Evolutionary conservation across 2,888 invertebrate species (phyloP), one percentile per base, ranked within the genome.

Genomic region (Melanostoma scalare): DNA sequence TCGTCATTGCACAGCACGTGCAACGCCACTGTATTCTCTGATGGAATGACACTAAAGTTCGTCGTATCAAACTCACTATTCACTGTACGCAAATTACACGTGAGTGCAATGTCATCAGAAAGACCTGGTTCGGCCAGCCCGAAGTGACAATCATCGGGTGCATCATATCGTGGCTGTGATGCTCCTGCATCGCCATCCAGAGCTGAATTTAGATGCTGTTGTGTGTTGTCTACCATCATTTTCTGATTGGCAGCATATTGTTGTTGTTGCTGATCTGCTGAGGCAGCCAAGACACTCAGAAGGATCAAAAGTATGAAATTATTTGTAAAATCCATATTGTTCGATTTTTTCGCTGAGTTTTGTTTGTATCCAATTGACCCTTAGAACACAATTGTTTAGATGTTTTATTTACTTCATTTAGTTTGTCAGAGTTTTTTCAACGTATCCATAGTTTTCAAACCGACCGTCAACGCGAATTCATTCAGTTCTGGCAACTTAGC

Each of bases 51-150:
- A 92, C 96, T 96, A 89, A 96, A 96, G 92, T 97, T 97, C 42
- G 96, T 97, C 86, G 95, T 96, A 91, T 95, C 96, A 90, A 95
- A 96, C 90, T 96, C 96, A 92, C 96, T 96, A 92, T 96, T 96
- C 89, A 96, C 96, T 63, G 96, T 95, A 87, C 96, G 93, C 88
- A 96, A 93, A 91, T 95, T 94, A 92, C 96, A 96, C 82, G 94
- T 94, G 85, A 96, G 93, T 20, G 95, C 94, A 85, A 96, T 95
- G 92, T 96, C 95, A 89, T 95, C 95, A 58, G 88, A 88, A 31
- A 89, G 88, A 42, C 89, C 87, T 0, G 88, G 89, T 2, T 88
- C 87, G 3, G 90, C 89, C 40, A 90, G 89, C 87, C 89, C 86
- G 38, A 90, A 91, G 65, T 90, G 91, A 89, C 97, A 97, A 90